Percentiles rank a stretch among this genome's conserved stretches.
phyloP scores from a whole-genome alignment of 2,113 vertebrate genomes.

The Trochalopteron elliotii region DNA sequence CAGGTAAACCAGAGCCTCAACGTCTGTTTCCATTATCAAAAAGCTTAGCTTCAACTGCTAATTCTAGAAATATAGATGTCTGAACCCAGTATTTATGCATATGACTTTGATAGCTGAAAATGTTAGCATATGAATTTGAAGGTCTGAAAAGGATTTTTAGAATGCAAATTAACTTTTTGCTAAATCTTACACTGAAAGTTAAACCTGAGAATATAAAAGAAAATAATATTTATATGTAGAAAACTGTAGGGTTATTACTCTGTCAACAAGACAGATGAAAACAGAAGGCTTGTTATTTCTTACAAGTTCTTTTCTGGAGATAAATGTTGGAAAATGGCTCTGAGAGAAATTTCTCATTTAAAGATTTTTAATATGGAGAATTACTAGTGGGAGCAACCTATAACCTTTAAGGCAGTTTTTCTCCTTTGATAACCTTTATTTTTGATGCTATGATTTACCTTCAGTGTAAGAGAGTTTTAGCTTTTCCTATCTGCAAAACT shows the following conservation, averaged over 20 bases:
- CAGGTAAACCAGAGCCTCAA: slow-evolving; percentile 10
- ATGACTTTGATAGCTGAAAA: neutral
- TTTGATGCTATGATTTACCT: neutral
- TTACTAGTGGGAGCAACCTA: neutral
- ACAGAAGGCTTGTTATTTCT: neutral
- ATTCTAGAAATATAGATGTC: neutral
- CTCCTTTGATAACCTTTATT: neutral
- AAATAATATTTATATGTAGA: neutral
- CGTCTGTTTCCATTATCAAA: neutral
- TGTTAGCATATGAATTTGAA: neutral
- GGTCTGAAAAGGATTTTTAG: neutral
- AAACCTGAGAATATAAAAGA: slow-evolving; percentile 3
- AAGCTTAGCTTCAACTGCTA: neutral
- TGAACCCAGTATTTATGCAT: neutral
- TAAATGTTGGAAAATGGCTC: neutral
- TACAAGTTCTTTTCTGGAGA: neutral
- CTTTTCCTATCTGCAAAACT: neutral
- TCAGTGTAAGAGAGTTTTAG: neutral
- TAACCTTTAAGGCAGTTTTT: neutral
- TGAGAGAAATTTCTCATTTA: neutral
- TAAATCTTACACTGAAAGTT: neutral
- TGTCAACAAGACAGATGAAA: neutral
- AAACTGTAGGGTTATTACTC: neutral
- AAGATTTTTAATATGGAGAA: neutral
- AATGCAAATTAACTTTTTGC: neutral